Evolutionary conservation across 2,113 vertebrate genomes (phyloP), one percentile per base, ranked within the genome.

Genomic region (Otolemur garnettii): DNA sequence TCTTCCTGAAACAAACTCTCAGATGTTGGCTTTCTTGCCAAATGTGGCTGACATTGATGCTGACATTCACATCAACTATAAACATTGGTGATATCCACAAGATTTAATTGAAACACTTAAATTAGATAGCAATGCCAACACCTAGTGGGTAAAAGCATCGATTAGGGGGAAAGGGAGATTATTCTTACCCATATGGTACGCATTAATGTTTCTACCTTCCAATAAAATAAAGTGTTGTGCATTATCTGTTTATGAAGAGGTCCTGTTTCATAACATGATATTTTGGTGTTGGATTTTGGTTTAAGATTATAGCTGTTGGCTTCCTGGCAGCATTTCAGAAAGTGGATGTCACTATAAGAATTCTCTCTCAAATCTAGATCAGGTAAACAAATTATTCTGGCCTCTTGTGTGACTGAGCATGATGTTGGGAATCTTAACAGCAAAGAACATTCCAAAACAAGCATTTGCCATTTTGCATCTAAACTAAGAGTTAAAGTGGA

Each of bases 241-340:
- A 78, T 82, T 97, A 97, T 94, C 69, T 93, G n/a, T 96, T 97
- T 89, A 97, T 96, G 77, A 89, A 97, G 57, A 94, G 30, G 74
- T 71, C n/a, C 75, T 96, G 26, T 93, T 97, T 97, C 87, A 97
- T 96, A 88, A 80, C 83, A 95, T 93, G 74, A 88, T 69, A 90
- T 91, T 94, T 97, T 96, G 82, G 0, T 88, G 79, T 17, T 95
- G 59, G 60, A 86, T 93, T 97, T 96, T 95, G 92, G 80, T 62
- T 98, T 87, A 86, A 92, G 68, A 97, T 95, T 96, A 91, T 8
- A 96, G 80, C 64, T 94, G 33, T 95, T 97, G 95, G 91, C 81
- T 97, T 93, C 19, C 9, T 66, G 24, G 38, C 91, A 98, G 89
- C 42, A 55, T 96, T 97, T 98, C 80, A 89, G 78, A 42, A 50